A percentile compares a stretch with the other conserved stretches of the same genome.
These are phyloP conservation scores for Alosa alosa DNA, from an alignment of 2,113 vertebrate species.

Conservation along the genomic window DNA sequence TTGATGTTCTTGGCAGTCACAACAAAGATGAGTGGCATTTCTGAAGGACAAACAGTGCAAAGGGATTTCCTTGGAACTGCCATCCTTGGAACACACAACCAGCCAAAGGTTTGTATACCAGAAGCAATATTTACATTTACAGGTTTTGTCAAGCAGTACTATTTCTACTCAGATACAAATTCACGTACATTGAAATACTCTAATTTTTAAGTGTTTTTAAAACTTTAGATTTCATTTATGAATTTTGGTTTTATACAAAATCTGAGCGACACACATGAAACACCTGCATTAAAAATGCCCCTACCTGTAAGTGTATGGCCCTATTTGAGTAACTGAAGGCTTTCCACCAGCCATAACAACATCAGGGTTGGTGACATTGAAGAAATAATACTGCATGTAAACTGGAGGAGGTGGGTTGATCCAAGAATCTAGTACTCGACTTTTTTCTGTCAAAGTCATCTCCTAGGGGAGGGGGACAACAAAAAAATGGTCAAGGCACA, in stretches of 20 bases:
- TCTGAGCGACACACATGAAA: too few species aligned
- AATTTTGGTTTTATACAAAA: too few species aligned
- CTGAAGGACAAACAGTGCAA: not conserved
- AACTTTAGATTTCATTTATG: too few species aligned
- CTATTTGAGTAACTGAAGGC: slow-evolving; percentile 83
- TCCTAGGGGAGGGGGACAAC: slow-evolving; percentile 64
- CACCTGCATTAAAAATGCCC: not conserved
- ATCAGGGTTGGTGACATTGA: slow-evolving; percentile 90
- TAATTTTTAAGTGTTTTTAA: too few species aligned
- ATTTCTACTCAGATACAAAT: too few species aligned
- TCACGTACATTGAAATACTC: too few species aligned
- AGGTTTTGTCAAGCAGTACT: too few species aligned
- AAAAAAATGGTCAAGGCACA: slow-evolving; percentile 22
- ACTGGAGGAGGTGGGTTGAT: slow-evolving; percentile 88
- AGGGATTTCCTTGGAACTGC: not conserved
- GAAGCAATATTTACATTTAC: too few species aligned
- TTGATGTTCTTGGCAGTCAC: slow-evolving; percentile 2
- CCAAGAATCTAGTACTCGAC: slow-evolving; percentile 84
- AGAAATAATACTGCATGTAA: slow-evolving; percentile 96
- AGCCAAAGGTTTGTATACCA: not conserved
- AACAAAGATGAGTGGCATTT: not conserved
- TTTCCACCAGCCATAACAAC: slow-evolving; percentile 81
- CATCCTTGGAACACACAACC: not conserved
- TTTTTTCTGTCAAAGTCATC: slow-evolving; percentile 83
- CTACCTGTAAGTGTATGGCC: slow-evolving; percentile 94